A percentile compares a stretch with the other conserved stretches of the same genome.
phyloP scores from a whole-genome alignment of 2,888 invertebrate genomes.

The Spicauda simplicius region DNA sequence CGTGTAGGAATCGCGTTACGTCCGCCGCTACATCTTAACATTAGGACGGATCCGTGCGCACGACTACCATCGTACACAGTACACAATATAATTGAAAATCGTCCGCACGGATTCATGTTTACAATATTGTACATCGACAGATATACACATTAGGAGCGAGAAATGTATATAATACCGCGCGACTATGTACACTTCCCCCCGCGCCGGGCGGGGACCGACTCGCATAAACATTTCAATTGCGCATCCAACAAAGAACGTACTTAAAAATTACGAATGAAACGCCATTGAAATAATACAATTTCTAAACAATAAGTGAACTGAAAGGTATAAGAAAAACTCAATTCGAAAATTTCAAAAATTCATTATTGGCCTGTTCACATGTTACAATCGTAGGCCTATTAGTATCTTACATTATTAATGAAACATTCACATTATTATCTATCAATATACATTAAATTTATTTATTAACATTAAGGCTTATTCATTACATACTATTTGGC shows the following conservation, averaged over 20 bases:
- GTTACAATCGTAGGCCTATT: constrained; percentile 21
- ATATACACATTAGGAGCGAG: constrained; percentile 35
- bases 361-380: constrained; percentile 13
- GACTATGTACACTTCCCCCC: constrained; percentile 49
- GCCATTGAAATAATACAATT: constrained; percentile 28
- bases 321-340: background rate
- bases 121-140: constrained; percentile 14
- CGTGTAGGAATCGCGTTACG: background rate
- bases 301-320: background rate
- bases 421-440: constrained; percentile 16
- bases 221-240: background rate
- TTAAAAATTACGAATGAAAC: constrained; percentile 24
- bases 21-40: background rate
- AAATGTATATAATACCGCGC: constrained; percentile 44
- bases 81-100: constrained; percentile 24
- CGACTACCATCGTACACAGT: constrained; percentile 28
- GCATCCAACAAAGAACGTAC: background rate
- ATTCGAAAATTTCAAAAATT: background rate
- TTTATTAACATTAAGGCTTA: constrained; percentile 35
- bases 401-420: constrained; percentile 16
- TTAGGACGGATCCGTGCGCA: constrained; percentile 23
- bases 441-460: constrained; percentile 23
- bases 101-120: constrained; percentile 22
- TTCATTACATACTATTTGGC: constrained; percentile 35
- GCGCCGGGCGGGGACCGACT: constrained; percentile 46